Percentiles rank a stretch among this genome's conserved stretches.
These are phyloP conservation scores for Drosophila bocqueti DNA, from an alignment of 1,140 invertebrate species.

Conservation along the genomic window DNA sequence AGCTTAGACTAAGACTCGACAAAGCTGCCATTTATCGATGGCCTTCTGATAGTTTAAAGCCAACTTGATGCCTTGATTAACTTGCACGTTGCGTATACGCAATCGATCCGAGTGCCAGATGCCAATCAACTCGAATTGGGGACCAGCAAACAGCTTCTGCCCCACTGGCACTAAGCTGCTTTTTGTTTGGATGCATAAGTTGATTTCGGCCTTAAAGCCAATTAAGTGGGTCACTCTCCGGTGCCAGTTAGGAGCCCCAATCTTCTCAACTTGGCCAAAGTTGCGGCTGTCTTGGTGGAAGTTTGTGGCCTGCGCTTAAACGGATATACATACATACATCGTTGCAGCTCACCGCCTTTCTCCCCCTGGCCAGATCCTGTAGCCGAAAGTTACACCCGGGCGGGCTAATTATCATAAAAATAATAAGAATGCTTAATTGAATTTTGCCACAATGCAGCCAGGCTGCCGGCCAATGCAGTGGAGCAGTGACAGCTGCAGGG, in stretches of 20 bases:
- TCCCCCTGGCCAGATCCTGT: neutral
- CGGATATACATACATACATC: slow-evolving; percentile 18
- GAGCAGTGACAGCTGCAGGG: slow-evolving; percentile 19
- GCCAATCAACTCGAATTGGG: slow-evolving; percentile 28
- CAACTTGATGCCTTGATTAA: slow-evolving; percentile 10
- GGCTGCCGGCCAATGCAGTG: neutral
- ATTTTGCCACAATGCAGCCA: slow-evolving; percentile 63
- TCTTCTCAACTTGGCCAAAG: slow-evolving; percentile 35
- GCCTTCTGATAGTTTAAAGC: slow-evolving; percentile 6
- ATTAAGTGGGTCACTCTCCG: slow-evolving; percentile 53
- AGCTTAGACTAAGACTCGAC: neutral
- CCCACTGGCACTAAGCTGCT: slow-evolving; percentile 25
- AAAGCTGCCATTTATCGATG: slow-evolving; percentile 11
- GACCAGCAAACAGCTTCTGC: slow-evolving; percentile 1
- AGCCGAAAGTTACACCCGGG: slow-evolving; percentile 13
- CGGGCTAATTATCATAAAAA: slow-evolving; percentile 77
- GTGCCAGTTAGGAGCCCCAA: slow-evolving; percentile 1
- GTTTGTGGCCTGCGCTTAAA: slow-evolving; percentile 22
- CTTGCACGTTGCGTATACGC: slow-evolving; percentile 38
- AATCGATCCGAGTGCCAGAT: slow-evolving; percentile 37
- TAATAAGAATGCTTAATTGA: slow-evolving; percentile 74
- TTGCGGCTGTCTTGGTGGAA: slow-evolving; percentile 47
- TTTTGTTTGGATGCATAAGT: slow-evolving; percentile 63
- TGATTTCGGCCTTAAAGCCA: slow-evolving; percentile 67
- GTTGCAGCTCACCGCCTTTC: slow-evolving; percentile 9